Base-by-base conservation (phyloP, 2,113 vertebrate genomes). In the Nibea coibor region DNA sequence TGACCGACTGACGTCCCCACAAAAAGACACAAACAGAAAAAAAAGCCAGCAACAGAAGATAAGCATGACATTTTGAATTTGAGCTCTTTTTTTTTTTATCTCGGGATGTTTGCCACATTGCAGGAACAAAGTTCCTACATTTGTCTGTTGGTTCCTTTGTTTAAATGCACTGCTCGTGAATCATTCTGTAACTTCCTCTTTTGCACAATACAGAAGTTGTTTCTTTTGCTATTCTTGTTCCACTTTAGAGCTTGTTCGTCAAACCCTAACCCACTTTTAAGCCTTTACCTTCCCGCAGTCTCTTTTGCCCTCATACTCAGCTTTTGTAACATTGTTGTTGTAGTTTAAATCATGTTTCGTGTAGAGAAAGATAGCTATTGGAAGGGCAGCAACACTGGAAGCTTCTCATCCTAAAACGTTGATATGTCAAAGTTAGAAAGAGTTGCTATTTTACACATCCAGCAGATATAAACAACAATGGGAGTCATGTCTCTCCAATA, bases 1-100 rank as follows among this genome's bases (percentile, higher is more conserved):
- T 53, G 61, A 59, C 56, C 2, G 28, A n/a, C 28, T 12, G 19
- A 28, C 0, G 16, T 62, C 8, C 16, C 43, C 24, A 47, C 51
- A 71, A 61, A 58, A 39, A 53, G n/a, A 54, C 50, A 20, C 19
- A 10, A 74, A 74, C 54, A 75, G 28, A 72, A 9, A 73, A 14
- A 72, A 11, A 73, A 42, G 24, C 22, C 68, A 70, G n/a, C 4
- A 12, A 70, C 54, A 43, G 35, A 59, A 11, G 26, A 81, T 24
- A 24, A 20, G 14, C 22, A 31, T 3, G 8, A 56, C 39, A 45
- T 45, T 66, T 19, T 26, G 22, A 43, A 62, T 64, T 1, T 10
- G 4, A 39, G 28, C 43, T 50, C 4, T 39, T 42, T 26, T 48
- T 26, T 43, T 76, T 67, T 31, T 39, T 22, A 39, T 54, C n/a